Conservation (phyloP, 2,113 vertebrate species). For the Phalacrocorax pelagicus region DNA sequence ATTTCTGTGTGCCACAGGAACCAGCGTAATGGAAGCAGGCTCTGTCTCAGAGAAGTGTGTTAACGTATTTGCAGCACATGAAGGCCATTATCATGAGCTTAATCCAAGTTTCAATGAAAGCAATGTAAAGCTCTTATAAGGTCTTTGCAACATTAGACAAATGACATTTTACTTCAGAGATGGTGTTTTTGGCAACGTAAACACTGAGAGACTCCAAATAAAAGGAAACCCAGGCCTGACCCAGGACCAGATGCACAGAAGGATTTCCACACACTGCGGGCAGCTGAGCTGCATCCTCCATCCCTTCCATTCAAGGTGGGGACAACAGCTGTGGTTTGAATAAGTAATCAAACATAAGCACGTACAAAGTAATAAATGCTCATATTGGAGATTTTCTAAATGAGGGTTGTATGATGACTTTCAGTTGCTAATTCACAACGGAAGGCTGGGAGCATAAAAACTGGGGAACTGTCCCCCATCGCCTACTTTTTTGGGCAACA, state of each 20-base stretch:
- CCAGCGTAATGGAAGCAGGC: not conserved
- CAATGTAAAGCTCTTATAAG: not conserved
- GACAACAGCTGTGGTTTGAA: not conserved
- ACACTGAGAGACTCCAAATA: not conserved
- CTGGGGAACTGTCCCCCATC: not conserved
- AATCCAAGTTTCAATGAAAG: not conserved
- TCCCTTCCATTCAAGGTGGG: not conserved
- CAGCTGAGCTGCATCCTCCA: not conserved
- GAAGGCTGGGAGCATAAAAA: not conserved
- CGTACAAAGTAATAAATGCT: not conserved
- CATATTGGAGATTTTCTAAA: not conserved
- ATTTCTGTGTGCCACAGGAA: slow-evolving; percentile 23
- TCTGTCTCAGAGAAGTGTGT: not conserved
- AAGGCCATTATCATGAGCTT: not conserved
- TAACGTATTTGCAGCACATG: not conserved
- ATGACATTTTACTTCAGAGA: not conserved
- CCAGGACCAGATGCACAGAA: not conserved
- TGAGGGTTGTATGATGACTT: not conserved
- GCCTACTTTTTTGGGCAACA: not conserved
- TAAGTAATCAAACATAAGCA: not conserved
- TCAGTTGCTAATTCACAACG: not conserved
- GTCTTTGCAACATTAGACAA: not conserved
- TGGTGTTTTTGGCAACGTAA: not conserved
- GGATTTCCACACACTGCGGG: not conserved
- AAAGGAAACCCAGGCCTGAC: not conserved